A percentile compares a stretch with the other conserved stretches of the same genome.
Conservation (phyloP, 2,888 invertebrate species). For the Micropterix aruncella region DNA sequence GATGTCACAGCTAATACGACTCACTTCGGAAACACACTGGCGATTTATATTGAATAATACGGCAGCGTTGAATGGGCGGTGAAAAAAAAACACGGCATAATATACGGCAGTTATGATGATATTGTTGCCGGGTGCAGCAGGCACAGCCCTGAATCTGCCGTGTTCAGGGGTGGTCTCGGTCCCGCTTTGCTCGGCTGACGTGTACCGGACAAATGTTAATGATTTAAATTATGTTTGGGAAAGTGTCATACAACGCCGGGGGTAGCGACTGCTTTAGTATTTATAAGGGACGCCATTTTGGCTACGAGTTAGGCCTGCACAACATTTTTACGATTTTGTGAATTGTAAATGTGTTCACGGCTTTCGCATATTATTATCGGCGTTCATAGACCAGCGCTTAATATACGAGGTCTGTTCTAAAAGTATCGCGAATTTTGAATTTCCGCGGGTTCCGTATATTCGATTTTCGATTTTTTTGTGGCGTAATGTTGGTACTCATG, state of each 20-base stretch:
- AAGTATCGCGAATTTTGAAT: too few species aligned
- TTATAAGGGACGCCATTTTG: background rate
- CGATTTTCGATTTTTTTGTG: too few species aligned
- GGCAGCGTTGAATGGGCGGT: background rate
- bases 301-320: too few species aligned
- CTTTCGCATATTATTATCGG: too few species aligned
- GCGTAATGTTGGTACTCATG: too few species aligned
- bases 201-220: background rate
- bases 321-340: too few species aligned
- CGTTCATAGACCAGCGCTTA: too few species aligned
- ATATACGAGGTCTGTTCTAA: too few species aligned
- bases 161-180: background rate
- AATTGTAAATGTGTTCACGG: too few species aligned
- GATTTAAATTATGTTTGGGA: background rate
- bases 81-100: background rate
- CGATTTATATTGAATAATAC: background rate
- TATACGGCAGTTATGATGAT: too few species aligned
- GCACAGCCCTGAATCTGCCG: background rate
- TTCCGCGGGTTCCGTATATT: too few species aligned
- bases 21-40: conserved; percentile 4
- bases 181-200: background rate
- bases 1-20: conserved; percentile 12
- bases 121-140: background rate
- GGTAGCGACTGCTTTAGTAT: background rate
- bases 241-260: background rate